Evolutionary conservation across 2,797 vertebrate species (phyloP).

Genomic region (Phyllotis vaccarum): DNA sequence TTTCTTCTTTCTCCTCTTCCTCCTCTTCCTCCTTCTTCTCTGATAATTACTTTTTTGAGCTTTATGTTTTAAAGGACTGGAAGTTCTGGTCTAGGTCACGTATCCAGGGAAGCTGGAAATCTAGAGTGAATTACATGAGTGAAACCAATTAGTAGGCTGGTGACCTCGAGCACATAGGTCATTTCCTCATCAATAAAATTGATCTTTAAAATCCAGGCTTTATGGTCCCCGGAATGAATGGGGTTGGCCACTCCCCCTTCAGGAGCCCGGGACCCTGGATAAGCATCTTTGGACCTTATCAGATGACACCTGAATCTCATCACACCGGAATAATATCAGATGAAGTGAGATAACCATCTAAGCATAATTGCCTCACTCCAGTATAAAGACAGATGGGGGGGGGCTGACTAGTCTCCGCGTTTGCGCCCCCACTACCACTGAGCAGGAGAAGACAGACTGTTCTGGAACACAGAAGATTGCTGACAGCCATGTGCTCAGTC

Average conservation of each 20-base stretch:
- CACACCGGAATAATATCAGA: neutral
- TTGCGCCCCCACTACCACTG: neutral
- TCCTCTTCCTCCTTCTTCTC: neutral
- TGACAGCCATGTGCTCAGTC: neutral
- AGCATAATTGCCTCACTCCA: neutral
- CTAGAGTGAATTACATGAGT: neutral
- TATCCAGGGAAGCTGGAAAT: neutral
- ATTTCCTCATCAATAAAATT: constrained; percentile 42
- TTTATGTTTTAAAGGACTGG: constrained; percentile 15
- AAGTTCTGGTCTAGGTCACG: constrained; percentile 22
- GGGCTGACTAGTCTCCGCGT: neutral
- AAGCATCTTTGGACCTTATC: no score
- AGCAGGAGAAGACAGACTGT: neutral
- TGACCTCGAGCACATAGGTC: constrained; percentile 10
- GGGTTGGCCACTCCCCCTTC: no score
- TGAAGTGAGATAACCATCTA: neutral
- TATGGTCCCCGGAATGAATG: neutral
- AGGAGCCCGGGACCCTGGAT: no score
- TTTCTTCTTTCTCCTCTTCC: neutral
- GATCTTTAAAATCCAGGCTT: neutral
- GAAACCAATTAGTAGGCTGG: neutral
- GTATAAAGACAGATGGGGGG: neutral
- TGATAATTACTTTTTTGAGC: constrained; percentile 52
- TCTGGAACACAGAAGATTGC: neutral
- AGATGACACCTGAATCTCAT: no score